Evolutionary conservation across 2,888 invertebrate genomes (phyloP), one percentile per base, ranked within the genome.

Genomic region (Netelia virgata): DNA sequence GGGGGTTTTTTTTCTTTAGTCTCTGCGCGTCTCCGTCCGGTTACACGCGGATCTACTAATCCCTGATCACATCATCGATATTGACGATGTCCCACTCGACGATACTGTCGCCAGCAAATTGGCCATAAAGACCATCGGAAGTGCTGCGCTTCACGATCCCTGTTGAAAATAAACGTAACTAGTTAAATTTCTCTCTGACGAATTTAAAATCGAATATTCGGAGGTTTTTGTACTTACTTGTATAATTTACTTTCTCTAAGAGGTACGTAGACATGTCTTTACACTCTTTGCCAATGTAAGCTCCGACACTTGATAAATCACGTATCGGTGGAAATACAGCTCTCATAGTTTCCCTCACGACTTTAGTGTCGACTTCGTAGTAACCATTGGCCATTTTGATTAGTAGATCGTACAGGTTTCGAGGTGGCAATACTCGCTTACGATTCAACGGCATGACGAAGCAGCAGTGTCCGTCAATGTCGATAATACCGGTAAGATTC

Each of bases 371-470:
- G 66, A 98, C 97, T 90, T 96, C 96, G 92, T 97, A 97, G 92
- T 97, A 97, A 94, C 95, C 96, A 86, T 96, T 95, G 93, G 96
- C 95, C 96, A 98, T 97, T 94, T 97, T 97, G 87, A 95, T 94
- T 86, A 98, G 95, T 16, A 97, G 95, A 94, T 98, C 98, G 88
- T 95, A 95, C 92, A 97, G 95, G 90, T 96, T 97, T 88, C 95
- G 96, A 3, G 99, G 99, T 57, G 97, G 96, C 90, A 97, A 94
- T 85, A 98, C 97, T 79, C 96, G 94, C 47, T 95, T 95, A 43
- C 97, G 96, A 94, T 98, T 97, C 91, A 99, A 94, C 0, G 97
- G 97, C 97, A 98, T 98, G 18, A 98, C 96, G 94, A 98, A 99
- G 94, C 99, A 99, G 41, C 97, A 96, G 74, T 94, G 94, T 53